Percentiles rank a stretch among this genome's conserved stretches.
Conservation (phyloP, 2,888 invertebrate genomes). For the Drosophila fulvimacula region DNA sequence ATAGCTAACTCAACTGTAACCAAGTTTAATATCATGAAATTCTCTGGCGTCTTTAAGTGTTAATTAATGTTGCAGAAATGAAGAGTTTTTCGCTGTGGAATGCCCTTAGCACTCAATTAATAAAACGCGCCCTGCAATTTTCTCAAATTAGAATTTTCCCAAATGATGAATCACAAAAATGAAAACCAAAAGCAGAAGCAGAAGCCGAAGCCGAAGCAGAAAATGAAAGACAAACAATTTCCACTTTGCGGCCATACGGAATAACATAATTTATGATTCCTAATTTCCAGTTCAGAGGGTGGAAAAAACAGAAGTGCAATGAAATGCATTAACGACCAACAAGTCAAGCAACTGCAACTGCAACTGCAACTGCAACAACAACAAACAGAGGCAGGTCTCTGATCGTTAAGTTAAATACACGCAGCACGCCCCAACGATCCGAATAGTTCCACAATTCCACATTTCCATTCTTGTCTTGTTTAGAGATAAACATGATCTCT, state of each 20-base stretch:
- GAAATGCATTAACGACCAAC: slow-evolving; percentile 57
- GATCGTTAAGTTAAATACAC: slow-evolving; percentile 64
- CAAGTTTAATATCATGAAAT: slow-evolving; percentile 6
- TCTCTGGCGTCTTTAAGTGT: background rate
- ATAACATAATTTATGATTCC: slow-evolving; percentile 40
- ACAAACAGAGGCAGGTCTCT: slow-evolving; percentile 24
- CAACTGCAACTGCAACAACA: slow-evolving; percentile 5
- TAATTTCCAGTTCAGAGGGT: slow-evolving; percentile 40
- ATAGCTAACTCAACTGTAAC: slow-evolving; percentile 9
- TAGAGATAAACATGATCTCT: slow-evolving; percentile 18
- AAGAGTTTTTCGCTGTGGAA: slow-evolving; percentile 22
- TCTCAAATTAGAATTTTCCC: slow-evolving; percentile 28
- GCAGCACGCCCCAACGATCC: slow-evolving; percentile 71
- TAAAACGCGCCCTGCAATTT: slow-evolving; percentile 23
- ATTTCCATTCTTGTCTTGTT: slow-evolving; percentile 57
- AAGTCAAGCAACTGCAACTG: slow-evolving; percentile 20
- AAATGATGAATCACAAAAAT: slow-evolving; percentile 36
- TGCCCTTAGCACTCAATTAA: slow-evolving; percentile 26
- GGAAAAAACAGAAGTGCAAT: slow-evolving; percentile 50
- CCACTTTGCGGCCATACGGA: slow-evolving; percentile 34
- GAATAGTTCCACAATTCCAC: slow-evolving; percentile 29
- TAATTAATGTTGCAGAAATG: slow-evolving; percentile 48
- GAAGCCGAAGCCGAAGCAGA: slow-evolving; percentile 2
- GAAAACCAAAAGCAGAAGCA: background rate
- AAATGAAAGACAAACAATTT: slow-evolving; percentile 28